These are phyloP conservation scores for Platichthys stellatus DNA, from an alignment of 2,113 vertebrate species.

Conservation along the genomic window DNA sequence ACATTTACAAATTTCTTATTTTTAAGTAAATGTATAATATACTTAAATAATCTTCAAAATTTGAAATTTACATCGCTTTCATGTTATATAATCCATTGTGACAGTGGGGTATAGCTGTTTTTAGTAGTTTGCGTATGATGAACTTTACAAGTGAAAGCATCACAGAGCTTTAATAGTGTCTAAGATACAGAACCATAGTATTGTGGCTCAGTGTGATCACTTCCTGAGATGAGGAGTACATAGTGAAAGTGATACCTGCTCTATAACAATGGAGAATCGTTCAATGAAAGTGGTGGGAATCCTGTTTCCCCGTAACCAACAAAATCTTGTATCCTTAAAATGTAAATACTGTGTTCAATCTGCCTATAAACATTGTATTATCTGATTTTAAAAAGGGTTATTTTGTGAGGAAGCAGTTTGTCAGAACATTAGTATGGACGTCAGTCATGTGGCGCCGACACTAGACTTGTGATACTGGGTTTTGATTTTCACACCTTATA, in stretches of 20 bases:
- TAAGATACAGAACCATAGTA: not conserved
- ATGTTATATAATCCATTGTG: too few species aligned
- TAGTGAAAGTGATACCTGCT: slow-evolving; percentile 7
- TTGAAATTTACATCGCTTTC: too few species aligned
- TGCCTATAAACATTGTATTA: too few species aligned
- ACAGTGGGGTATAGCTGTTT: too few species aligned
- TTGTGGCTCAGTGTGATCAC: not conserved
- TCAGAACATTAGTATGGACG: not conserved
- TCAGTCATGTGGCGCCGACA: not conserved
- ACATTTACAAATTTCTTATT: not conserved
- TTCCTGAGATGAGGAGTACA: not conserved
- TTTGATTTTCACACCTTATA: slow-evolving; percentile 22
- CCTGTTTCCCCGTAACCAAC: not conserved
- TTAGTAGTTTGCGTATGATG: slow-evolving; percentile 10
- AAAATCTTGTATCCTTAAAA: slow-evolving; percentile 12
- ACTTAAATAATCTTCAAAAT: too few species aligned
- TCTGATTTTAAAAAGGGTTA: too few species aligned
- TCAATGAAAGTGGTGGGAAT: not conserved
- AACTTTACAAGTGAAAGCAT: not conserved
- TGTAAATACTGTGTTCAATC: not conserved
- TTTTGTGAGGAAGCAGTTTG: not conserved
- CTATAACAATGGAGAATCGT: slow-evolving; percentile 10
- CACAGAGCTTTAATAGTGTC: not conserved
- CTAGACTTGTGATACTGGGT: not conserved
- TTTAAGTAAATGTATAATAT: not conserved